phyloP scores from a whole-genome alignment of 1,140 invertebrate species.

The Drosophila truncata region DNA sequence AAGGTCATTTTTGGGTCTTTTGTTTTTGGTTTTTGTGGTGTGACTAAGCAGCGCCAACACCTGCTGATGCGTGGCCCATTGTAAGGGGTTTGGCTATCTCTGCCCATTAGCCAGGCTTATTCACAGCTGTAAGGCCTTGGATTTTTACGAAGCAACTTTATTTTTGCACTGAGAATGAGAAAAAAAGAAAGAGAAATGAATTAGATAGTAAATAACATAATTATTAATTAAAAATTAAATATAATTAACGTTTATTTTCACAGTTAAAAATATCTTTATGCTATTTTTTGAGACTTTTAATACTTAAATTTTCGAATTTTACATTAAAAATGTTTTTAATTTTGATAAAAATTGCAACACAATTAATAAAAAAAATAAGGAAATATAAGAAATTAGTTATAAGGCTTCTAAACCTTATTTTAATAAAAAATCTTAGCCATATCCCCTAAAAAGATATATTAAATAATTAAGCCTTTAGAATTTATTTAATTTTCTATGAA shows the following conservation, averaged over 20 bases:
- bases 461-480: too few relatives aligned
- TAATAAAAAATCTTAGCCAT: neutral
- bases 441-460: neutral
- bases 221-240: neutral
- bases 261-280: too few relatives aligned
- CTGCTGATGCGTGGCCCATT: conserved; percentile 12
- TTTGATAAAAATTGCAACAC: neutral
- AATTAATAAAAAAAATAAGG: neutral
- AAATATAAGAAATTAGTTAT: neutral
- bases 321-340: neutral
- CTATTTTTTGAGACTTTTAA: too few relatives aligned
- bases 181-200: neutral
- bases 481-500: neutral
- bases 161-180: neutral
- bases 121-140: conserved; percentile 3
- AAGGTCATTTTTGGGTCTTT: conserved; percentile 2
- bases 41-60: conserved; percentile 37
- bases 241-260: too few relatives aligned
- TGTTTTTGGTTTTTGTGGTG: neutral
- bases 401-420: too few relatives aligned
- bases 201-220: neutral
- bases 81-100: conserved; percentile 9
- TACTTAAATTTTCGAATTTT: neutral
- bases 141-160: neutral
- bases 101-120: neutral